These are phyloP conservation scores for Micrasema minimum DNA, from an alignment of 1,140 invertebrate species.

Conservation along the genomic window DNA sequence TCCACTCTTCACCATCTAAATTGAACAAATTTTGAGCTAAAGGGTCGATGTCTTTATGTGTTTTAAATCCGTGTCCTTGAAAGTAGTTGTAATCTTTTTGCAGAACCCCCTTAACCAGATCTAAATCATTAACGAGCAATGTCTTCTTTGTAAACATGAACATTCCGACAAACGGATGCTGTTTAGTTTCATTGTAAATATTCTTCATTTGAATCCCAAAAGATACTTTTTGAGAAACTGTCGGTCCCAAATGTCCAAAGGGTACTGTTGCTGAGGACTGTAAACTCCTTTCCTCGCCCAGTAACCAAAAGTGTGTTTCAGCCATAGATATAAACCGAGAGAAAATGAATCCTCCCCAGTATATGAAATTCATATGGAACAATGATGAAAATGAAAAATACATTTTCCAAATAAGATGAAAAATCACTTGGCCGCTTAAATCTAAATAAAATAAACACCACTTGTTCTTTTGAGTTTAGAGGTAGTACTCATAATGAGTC, in stretches of 20 bases:
- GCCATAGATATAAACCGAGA: not conserved
- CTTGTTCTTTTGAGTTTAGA: too few species aligned
- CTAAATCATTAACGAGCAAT: conserved; percentile 61
- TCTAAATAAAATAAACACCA: too few species aligned
- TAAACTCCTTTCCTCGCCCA: conserved; percentile 60
- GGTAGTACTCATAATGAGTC: too few species aligned
- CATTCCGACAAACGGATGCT: conserved; percentile 51
- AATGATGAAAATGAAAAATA: too few species aligned
- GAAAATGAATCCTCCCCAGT: too few species aligned
- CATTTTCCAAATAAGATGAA: too few species aligned
- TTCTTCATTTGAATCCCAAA: conserved; percentile 19
- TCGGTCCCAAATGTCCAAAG: conserved; percentile 62
- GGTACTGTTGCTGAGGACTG: conserved; percentile 60
- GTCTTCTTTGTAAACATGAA: conserved; percentile 61
- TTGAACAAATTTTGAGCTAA: conserved; percentile 66
- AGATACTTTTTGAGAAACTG: conserved; percentile 34
- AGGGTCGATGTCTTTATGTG: conserved; percentile 65
- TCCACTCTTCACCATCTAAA: conserved; percentile 66
- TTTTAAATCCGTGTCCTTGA: conserved; percentile 55
- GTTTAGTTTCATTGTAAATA: conserved; percentile 31
- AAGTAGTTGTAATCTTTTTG: conserved; percentile 70
- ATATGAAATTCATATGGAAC: too few species aligned
- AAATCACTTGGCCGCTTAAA: too few species aligned
- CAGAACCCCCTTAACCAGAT: conserved; percentile 62
- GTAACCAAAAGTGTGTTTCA: conserved; percentile 55